These are phyloP conservation scores for Notocelia uddmanniana DNA, from an alignment of 2,888 invertebrate genomes.

Conservation along the genomic window DNA sequence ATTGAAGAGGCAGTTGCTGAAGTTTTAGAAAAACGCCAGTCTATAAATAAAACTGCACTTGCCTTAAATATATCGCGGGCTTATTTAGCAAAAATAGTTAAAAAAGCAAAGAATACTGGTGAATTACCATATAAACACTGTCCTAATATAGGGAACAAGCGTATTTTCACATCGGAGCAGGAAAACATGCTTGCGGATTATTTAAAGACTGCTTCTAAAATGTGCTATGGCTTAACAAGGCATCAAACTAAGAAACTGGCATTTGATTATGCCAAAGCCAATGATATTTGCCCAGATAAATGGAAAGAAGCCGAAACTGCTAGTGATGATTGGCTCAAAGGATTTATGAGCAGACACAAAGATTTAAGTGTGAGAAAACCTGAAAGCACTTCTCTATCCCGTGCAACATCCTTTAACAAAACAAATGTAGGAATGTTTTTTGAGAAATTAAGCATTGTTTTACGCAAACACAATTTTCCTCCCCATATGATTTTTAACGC, in stretches of 20 bases:
- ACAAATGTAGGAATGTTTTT: constrained; percentile 46
- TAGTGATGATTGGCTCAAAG: constrained; percentile 48
- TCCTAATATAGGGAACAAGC: constrained; percentile 49
- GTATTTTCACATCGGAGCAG: constrained; percentile 48
- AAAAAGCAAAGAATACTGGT: constrained; percentile 45
- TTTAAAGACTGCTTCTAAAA: constrained; percentile 49
- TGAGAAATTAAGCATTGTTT: constrained; percentile 46
- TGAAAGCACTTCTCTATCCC: constrained; percentile 47
- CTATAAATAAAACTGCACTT: no score
- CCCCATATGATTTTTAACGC: constrained; percentile 46
- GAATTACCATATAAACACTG: constrained; percentile 40
- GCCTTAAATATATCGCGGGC: no score
- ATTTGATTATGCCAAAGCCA: constrained; percentile 48
- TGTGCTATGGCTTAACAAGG: constrained; percentile 49
- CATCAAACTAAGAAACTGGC: constrained; percentile 47
- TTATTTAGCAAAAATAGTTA: no score
- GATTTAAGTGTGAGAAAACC: constrained; percentile 46
- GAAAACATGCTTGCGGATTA: constrained; percentile 47
- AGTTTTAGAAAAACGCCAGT: no score
- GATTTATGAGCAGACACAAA: constrained; percentile 46
- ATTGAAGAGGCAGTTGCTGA: no score
- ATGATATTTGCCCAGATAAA: constrained; percentile 42
- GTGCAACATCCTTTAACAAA: constrained; percentile 48
- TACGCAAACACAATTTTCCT: constrained; percentile 36
- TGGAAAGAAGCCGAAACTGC: constrained; percentile 45